Conservation (phyloP, 2,888 invertebrate species). For the Polydrusus pterygomalis region DNA sequence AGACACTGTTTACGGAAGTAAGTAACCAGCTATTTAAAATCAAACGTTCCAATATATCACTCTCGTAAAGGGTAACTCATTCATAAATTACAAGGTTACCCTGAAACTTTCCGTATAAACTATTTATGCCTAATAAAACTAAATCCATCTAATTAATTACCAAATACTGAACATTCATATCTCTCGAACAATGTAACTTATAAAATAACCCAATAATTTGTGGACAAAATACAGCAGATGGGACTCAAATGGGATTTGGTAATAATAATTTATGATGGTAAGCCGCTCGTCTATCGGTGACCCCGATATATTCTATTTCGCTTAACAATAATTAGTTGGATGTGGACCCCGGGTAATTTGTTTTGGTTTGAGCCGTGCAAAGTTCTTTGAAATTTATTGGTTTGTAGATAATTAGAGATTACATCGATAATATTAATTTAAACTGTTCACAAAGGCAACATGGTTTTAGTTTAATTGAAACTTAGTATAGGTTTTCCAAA, state of each 20-base stretch:
- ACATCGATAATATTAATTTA: slow-evolving; percentile 13
- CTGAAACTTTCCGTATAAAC: not conserved
- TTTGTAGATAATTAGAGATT: slow-evolving; percentile 36
- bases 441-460: not conserved
- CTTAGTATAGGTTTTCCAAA: too few relatives aligned
- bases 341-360: slow-evolving; percentile 36
- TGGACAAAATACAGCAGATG: slow-evolving; percentile 37
- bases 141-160: slow-evolving; percentile 6
- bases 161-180: not conserved
- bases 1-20: too few relatives aligned
- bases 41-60: too few relatives aligned
- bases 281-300: slow-evolving; percentile 39
- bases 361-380: slow-evolving; percentile 33
- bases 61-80: not conserved
- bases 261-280: slow-evolving; percentile 50
- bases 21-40: not conserved
- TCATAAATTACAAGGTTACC: slow-evolving; percentile 12
- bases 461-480: too few relatives aligned
- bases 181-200: slow-evolving; percentile 4
- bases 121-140: not conserved
- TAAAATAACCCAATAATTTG: slow-evolving; percentile 42
- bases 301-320: slow-evolving; percentile 48
- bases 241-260: slow-evolving; percentile 48
- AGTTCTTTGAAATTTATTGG: slow-evolving; percentile 33
- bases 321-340: slow-evolving; percentile 43